A percentile compares a stretch with the other conserved stretches of the same genome.
These are phyloP conservation scores for Escarpia spicata DNA, from an alignment of 2,888 invertebrate species.

Conservation along the genomic window DNA sequence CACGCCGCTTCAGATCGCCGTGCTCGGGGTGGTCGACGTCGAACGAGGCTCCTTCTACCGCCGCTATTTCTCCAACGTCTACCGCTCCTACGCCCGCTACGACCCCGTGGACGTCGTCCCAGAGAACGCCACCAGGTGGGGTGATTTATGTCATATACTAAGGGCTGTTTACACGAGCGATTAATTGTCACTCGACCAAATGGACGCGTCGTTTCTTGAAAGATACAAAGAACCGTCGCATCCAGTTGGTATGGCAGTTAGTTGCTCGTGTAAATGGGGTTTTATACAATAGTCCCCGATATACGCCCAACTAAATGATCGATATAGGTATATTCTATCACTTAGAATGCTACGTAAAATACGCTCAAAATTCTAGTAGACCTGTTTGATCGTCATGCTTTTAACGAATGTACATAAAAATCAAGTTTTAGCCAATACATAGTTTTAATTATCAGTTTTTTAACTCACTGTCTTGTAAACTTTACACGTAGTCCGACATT, in stretches of 20 bases:
- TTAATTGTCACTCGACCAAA: no score
- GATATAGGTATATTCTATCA: background rate
- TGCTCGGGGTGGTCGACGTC: constrained; percentile 34
- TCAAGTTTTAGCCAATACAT: background rate
- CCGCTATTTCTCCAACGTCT: constrained; percentile 43
- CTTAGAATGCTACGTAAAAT: background rate
- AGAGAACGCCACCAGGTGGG: constrained; percentile 27
- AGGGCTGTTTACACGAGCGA: no score
- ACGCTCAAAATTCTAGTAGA: background rate
- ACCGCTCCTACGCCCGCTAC: constrained; percentile 37
- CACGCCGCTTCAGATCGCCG: constrained; percentile 37
- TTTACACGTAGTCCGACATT: background rate
- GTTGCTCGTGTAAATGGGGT: background rate
- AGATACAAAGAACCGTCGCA: no score
- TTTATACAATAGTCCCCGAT: background rate
- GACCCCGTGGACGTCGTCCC: constrained; percentile 35
- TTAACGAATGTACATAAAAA: background rate
- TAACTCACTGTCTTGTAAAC: background rate
- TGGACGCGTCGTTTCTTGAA: no score
- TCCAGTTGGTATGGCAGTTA: no score
- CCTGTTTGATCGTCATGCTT: background rate
- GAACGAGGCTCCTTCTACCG: constrained; percentile 34
- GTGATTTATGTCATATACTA: no score
- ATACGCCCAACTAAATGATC: background rate
- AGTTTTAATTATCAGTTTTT: background rate